Evolutionary conservation across 2,113 vertebrate species (phyloP), one percentile per base, ranked within the genome.

Genomic region (Phrynocephalus versicolor): DNA sequence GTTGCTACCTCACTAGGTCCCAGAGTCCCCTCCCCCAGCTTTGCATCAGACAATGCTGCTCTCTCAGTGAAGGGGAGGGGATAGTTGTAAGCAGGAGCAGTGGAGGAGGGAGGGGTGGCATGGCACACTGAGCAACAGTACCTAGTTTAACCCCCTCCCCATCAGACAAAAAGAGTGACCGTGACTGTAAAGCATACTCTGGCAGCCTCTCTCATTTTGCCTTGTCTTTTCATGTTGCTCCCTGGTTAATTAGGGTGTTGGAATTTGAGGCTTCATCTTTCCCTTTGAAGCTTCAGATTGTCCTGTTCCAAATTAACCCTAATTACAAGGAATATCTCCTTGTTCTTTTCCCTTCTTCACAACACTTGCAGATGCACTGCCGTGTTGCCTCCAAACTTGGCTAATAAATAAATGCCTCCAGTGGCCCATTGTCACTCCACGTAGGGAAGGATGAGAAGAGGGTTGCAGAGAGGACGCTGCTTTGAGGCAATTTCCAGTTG

Each of bases 161-260:
- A 58, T 72, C 3, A 71, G 85, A 86, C 87, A 55, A 72, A 51
- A 58, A 65, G 57, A 86, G 39, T 35, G 33, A 58, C 89, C 92
- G 79, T n/a, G n/a, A n/a, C 78, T 91, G 92, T 91, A 92, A 91
- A 93, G 89, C 92, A 92, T 94, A 83, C 91, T 92, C 10, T 93
- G 97, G 97, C 97, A 97, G 91, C 94, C 95, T 92, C 92, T 92
- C 95, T 92, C 96, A 94, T 95, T 96, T 96, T 94, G 96, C 96
- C 96, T 97, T 95, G 97, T 97, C 97, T 97, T 97, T 98, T 98
- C 97, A 97, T 94, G 96, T 96, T 96, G 96, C 95, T 97, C 92
- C 91, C 96, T 96, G 97, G 95, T 96, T 98, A 98, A 98, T 98
- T 97, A 97, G 96, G 97, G 96, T 97, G 97, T 97, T 97, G 96